phyloP scores from a whole-genome alignment of 2,888 invertebrate genomes.

The Melinopterus prodromus region DNA sequence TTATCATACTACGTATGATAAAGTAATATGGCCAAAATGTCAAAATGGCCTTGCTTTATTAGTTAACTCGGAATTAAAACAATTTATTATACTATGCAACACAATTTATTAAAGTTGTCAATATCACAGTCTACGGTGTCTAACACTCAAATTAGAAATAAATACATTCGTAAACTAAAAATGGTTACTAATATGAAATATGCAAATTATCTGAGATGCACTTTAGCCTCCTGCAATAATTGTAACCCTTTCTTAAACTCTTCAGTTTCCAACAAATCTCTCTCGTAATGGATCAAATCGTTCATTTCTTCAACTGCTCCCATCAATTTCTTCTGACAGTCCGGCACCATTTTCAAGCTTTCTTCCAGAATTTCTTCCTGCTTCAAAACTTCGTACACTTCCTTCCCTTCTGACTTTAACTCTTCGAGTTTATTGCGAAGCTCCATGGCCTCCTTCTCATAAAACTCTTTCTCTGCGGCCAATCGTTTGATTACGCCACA shows the following conservation, averaged over 20 bases:
- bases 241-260: conserved; percentile 18
- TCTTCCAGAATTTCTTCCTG: conserved; percentile 17
- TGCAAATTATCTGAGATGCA: background rate
- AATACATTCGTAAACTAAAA: too few relatives aligned
- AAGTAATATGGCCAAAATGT: too few relatives aligned
- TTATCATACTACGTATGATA: too few relatives aligned
- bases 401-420: conserved; percentile 15
- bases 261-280: conserved; percentile 8
- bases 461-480: conserved; percentile 5
- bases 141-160: too few relatives aligned
- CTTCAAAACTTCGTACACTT: conserved; percentile 16
- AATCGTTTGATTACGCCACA: conserved; percentile 9
- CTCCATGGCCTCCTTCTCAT: background rate
- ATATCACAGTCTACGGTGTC: too few relatives aligned
- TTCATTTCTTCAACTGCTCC: conserved; percentile 19
- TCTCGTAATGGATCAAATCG: conserved; percentile 20
- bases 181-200: background rate
- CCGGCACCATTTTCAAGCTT: conserved; percentile 20
- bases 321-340: conserved; percentile 9
- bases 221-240: conserved; percentile 9
- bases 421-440: conserved; percentile 5
- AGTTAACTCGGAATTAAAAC: too few relatives aligned
- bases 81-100: too few relatives aligned
- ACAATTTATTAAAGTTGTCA: too few relatives aligned
- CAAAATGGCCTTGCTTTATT: too few relatives aligned